These are phyloP conservation scores for Lamprotornis superbus DNA, from an alignment of 2,113 vertebrate species.

Conservation along the genomic window DNA sequence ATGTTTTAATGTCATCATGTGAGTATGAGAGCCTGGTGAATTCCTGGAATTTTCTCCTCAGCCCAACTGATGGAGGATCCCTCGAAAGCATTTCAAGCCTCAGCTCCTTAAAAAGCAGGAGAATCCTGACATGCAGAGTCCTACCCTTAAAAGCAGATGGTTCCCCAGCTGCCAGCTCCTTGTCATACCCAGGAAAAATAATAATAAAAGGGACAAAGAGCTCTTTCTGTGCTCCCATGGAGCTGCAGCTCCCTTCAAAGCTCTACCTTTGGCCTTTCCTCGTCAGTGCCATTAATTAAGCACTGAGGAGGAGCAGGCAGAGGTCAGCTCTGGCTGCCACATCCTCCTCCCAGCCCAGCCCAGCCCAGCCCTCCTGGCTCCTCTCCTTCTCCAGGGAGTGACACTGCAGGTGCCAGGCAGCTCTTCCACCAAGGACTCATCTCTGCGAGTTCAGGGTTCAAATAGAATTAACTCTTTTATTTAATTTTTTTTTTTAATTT, in stretches of 20 bases:
- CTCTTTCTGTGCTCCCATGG: constrained; percentile 39
- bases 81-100: not conserved
- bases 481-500: accelerated
- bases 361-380: not conserved
- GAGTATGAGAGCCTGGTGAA: not conserved
- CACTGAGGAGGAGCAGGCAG: not conserved
- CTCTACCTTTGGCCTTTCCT: constrained; percentile 33
- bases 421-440: not conserved
- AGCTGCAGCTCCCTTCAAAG: not conserved
- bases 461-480: too few species aligned
- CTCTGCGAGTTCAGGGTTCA: not conserved
- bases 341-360: not conserved
- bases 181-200: not conserved
- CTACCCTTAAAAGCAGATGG: constrained; percentile 1
- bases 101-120: not conserved
- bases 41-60: not conserved
- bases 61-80: not conserved
- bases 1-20: not conserved
- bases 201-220: constrained; percentile 49
- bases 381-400: not conserved
- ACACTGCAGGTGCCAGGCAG: not conserved
- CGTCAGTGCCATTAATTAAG: not conserved
- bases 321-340: not conserved
- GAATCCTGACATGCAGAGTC: not conserved
- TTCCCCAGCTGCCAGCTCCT: not conserved